These are phyloP conservation scores for Tenualosa ilisha DNA, from an alignment of 2,797 vertebrate genomes.

Conservation along the genomic window DNA sequence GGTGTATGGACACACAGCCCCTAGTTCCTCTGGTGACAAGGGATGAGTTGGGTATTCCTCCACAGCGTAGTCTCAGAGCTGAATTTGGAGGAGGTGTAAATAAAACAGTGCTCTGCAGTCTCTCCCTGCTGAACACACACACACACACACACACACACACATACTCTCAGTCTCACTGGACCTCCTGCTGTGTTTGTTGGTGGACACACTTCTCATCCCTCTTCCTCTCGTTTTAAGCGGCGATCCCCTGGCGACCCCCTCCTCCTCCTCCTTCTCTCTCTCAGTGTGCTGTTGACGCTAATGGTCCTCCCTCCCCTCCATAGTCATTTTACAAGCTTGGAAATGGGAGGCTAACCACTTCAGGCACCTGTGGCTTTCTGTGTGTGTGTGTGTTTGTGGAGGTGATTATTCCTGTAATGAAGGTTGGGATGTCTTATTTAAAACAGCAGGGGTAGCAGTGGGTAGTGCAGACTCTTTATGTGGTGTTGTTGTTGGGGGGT, in stretches of 20 bases:
- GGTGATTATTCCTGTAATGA: not conserved
- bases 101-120: not conserved
- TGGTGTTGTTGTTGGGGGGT: too few relatives aligned
- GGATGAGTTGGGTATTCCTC: not conserved
- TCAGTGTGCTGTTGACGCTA: not conserved
- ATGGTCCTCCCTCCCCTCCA: not conserved
- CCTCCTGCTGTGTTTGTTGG: not conserved
- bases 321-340: constrained; percentile 41
- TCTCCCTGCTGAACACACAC: not conserved
- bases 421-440: not conserved
- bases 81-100: not conserved
- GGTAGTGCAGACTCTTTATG: not conserved
- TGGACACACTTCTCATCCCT: constrained; percentile 7
- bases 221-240: not conserved
- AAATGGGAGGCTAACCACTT: constrained; percentile 31
- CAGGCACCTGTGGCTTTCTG: not conserved
- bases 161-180: not conserved
- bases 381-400: not conserved
- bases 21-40: not conserved
- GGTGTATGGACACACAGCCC: not conserved
- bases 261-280: not conserved
- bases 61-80: not conserved
- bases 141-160: not conserved
- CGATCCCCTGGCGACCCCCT: not conserved
- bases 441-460: not conserved